Evolutionary conservation across 92 coral and sea anemone species (phyloP).

Genomic region (Pocillopora meandrina): DNA sequence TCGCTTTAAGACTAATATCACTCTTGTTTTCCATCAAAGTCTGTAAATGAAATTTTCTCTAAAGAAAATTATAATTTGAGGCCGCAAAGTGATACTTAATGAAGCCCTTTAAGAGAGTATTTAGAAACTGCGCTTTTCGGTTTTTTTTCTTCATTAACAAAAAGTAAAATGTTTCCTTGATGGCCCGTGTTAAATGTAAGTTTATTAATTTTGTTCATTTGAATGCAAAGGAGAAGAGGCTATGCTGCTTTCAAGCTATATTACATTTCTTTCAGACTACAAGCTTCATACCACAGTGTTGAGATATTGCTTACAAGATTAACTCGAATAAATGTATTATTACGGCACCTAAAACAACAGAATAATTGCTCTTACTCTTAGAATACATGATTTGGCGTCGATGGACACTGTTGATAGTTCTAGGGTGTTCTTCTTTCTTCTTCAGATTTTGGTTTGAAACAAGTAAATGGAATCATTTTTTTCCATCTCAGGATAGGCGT

Average conservation of each 20-base stretch:
- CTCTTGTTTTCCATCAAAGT: background rate
- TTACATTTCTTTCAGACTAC: background rate
- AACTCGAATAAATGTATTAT: no score
- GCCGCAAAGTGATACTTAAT: background rate
- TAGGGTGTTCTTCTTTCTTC: no score
- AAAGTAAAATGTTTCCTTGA: background rate
- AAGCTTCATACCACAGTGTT: background rate
- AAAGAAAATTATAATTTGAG: constrained; percentile 18
- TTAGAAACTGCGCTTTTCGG: background rate
- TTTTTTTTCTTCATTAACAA: background rate
- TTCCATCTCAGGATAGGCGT: no score
- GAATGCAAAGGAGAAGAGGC: background rate
- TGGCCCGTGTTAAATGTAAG: background rate
- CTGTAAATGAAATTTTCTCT: background rate
- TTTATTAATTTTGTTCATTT: background rate
- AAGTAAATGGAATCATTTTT: no score
- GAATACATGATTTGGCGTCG: no score
- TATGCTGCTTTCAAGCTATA: background rate
- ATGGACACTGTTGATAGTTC: no score
- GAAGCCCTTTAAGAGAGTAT: background rate
- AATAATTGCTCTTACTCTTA: no score
- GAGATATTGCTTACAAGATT: no score
- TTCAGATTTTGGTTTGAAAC: no score
- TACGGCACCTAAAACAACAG: no score
- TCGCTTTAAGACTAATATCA: background rate